Base-by-base conservation (phyloP, 2,113 vertebrate species). In the Melanerpes formicivorus region DNA sequence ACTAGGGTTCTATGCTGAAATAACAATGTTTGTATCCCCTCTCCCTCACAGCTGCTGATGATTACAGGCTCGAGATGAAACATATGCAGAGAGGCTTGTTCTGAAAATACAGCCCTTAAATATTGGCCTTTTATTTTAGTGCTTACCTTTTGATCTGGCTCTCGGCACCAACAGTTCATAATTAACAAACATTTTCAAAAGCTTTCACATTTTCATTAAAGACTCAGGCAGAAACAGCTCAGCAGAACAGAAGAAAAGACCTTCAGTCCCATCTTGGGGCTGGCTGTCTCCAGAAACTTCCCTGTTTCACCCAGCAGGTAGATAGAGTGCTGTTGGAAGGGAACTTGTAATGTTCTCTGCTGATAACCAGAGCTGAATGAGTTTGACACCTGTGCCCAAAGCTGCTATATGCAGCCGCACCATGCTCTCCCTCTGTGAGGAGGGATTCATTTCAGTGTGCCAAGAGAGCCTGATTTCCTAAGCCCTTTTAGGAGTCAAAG, bases 381-480 rank as follows among this genome's bases (percentile, higher is more conserved):
- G 27, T 10, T 32, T 30, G 32, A 55, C 16, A 73, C 9, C 25
- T 42, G 44, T 66, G 56, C n/a, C 56, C 7, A 0, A 81, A 80
- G 44, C 8, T 7, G 0, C 55, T 30, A 42, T 1, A 1, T 15
- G 19, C 40, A 71, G 40, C n/a, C 22, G 7, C 44, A 52, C 7
- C 0, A 0, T 6, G 15, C 14, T 76, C 46, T 56, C 22, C 21
- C 37, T 30, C 27, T 0, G 0, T 8, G 11, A n/a, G 27, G 42
- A 37, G 40, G 29, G 14, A 30, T 63, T 71, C 29, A 44, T 14
- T 18, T 62, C 34, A 29, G 30, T 1, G 0, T 58, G 30, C 29
- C 7, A 2, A 40, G 21, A 77, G n/a, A 77, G 12, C 30, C 19
- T 48, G 11, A 67, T 67, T 79, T 55, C 72, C 42, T 32, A 62